phyloP scores from a whole-genome alignment of 1,140 invertebrate species.

The Caenorhabditis brenneri region DNA sequence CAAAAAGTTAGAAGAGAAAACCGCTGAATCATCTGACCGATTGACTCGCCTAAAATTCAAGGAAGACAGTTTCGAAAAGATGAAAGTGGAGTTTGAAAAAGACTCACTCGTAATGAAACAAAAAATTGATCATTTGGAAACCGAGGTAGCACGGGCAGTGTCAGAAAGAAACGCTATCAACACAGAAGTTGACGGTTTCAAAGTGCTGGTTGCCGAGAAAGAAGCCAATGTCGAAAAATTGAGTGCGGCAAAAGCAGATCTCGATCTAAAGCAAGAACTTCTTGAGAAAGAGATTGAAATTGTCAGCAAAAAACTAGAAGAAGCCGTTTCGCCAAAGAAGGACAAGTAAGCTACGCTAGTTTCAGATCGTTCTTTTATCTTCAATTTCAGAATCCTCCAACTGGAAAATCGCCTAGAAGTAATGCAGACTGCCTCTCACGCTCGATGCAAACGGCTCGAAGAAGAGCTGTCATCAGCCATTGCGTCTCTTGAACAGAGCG shows the following conservation, averaged over 20 bases:
- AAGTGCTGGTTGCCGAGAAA: background rate
- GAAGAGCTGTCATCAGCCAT: background rate
- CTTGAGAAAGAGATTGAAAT: background rate
- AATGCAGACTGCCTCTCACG: background rate
- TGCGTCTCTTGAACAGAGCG: background rate
- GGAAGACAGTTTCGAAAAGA: background rate
- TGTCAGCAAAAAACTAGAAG: background rate
- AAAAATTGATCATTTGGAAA: background rate
- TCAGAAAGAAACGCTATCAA: background rate
- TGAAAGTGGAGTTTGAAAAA: background rate
- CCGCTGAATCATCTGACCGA: background rate
- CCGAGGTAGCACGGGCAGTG: background rate
- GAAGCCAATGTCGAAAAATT: background rate
- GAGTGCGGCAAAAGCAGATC: background rate
- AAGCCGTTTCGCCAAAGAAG: background rate
- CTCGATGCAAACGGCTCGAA: background rate
- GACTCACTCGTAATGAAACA: background rate
- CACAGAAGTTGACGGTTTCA: background rate
- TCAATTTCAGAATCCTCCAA: background rate
- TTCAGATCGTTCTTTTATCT: background rate
- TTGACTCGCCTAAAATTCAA: background rate
- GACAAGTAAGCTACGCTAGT: background rate
- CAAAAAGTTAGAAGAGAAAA: background rate
- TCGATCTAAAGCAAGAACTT: background rate
- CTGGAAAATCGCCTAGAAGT: conserved; percentile 5